A percentile compares a stretch with the other conserved stretches of the same genome.
phyloP scores from a whole-genome alignment of 2,113 vertebrate species.

The Grantiella picta region DNA sequence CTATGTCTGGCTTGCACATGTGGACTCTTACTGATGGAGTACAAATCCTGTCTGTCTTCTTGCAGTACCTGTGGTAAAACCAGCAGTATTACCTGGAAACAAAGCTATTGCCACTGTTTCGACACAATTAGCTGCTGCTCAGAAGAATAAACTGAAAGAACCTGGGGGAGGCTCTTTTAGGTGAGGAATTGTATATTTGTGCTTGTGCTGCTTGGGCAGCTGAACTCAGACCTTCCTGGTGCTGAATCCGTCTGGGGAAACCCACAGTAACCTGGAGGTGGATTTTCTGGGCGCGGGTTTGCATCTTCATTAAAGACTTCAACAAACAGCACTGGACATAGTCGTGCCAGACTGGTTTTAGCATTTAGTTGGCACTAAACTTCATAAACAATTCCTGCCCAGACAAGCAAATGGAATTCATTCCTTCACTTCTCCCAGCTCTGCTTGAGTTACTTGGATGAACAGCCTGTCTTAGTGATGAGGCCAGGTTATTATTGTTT shows the following conservation, averaged over 20 bases:
- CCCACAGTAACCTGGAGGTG: neutral
- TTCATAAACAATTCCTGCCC: neutral
- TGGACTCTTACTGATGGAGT: neutral
- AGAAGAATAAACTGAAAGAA: slow-evolving; percentile 91
- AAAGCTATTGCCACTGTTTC: slow-evolving; percentile 79
- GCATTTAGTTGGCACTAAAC: slow-evolving; percentile 5
- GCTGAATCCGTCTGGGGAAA: neutral
- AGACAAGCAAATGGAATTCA: neutral
- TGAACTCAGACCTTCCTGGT: neutral
- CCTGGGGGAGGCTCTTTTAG: slow-evolving; percentile 89
- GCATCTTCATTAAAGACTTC: neutral
- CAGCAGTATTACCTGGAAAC: slow-evolving; percentile 76
- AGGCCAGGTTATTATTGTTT: neutral
- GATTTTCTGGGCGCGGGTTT: neutral
- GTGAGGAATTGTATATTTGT: slow-evolving; percentile 67
- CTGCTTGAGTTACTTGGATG: neutral
- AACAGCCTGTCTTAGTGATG: neutral
- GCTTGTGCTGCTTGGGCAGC: neutral
- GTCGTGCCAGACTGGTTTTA: slow-evolving; percentile 14
- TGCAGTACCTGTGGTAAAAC: slow-evolving; percentile 85
- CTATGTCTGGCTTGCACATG: neutral
- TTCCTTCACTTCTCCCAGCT: neutral
- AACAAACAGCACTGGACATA: neutral
- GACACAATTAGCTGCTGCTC: slow-evolving; percentile 76
- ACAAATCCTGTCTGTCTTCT: neutral